Evolutionary conservation across 2,888 invertebrate species (phyloP), one percentile per base, ranked within the genome.

Genomic region (Conchocele bisecta): DNA sequence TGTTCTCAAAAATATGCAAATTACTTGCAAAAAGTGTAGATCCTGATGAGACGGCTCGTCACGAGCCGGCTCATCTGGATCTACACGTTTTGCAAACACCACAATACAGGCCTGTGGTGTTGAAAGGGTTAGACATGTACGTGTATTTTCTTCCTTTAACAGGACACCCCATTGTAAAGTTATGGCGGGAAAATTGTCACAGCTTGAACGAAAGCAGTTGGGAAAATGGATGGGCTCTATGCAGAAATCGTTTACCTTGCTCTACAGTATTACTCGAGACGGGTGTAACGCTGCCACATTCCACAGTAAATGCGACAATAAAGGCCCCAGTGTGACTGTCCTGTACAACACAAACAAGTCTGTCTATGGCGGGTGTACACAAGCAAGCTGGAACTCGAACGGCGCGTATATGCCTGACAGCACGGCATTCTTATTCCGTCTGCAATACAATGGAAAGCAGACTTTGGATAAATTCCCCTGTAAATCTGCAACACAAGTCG

Each of bases 291-390:
- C 54, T 5, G 37, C 35, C 2, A 39, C 66, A 2, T 75, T 75
- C 39, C 75, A 70, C 28, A 39, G 26, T 5, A 50, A 51, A 6
- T 75, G 75, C 46, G 53, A 75, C 51, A 53, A 70, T 29, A 60
- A 75, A 50, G 75, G 75, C 11, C 61, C 75, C 1, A 75, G 70
- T 1, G 63, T 75, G 1, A 70, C 70, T 0, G 39, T 75, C 7
- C 17, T 69, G 46, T 75, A 66, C 31, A 70, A 70, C 58, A 50
- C 57, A 2, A 29, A 50, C 20, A 50, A 51, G 3, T 59, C 31
- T 13, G 61, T 75, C 1, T 70, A 42, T 35, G 75, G 75, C 9
- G 75, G 70, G 0, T 75, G 63, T 22, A 70, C 70, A 4, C 29
- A 51, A 28, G 11, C 50, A 6, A 50, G 39, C 26, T 75, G 75